Evolutionary conservation across 1,140 invertebrate species (phyloP), one percentile per base, ranked within the genome.

Genomic region (Panulirus ornatus): DNA sequence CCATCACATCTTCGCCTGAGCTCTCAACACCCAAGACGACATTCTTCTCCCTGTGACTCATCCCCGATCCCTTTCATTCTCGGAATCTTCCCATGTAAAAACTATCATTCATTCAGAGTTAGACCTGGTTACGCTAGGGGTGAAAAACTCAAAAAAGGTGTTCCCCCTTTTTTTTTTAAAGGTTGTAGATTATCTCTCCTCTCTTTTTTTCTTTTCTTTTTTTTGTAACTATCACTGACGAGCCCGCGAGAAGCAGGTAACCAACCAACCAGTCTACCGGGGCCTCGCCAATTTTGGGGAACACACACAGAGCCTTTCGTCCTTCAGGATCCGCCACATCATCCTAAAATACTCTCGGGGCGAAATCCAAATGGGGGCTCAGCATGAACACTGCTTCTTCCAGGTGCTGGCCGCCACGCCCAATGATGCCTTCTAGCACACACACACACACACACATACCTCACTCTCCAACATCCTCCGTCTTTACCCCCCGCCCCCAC

Each of bases 341-440:
- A 19, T 76, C 47, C 34, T 30, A 76, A 75, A 86, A 78, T 76
- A 9, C 22, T 44, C 27, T 58, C 11, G 44, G 34, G 84, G 36
- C 51, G 14, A 63, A 79, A 42, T 63, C 30, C 40, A 58, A 87
- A 87, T 79, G 51, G 38, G 42, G 44, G 34, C 42, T 54, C 47
- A 78, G 40, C 38, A 22, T 9, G 38, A 6, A 51, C 42, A 34
- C 73, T 51, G 51, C 76, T 79, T 79, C 51, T 79, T 22, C 84
- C 71, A 86, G 84, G 66, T 86, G 84, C 51, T 58, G 34, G 84
- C 51, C 54, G 34, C 44, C 66, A 51, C 71, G 58, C 71, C 71
- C 71, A 36, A 58, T 27, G 42, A 76, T 86, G 71, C 84, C 84
- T 78, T 36, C 73, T 54, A 51, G 84, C 84, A n/a, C 58, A n/a